Conservation (phyloP, 2,797 vertebrate genomes). For the Sebastes baramenuke region DNA sequence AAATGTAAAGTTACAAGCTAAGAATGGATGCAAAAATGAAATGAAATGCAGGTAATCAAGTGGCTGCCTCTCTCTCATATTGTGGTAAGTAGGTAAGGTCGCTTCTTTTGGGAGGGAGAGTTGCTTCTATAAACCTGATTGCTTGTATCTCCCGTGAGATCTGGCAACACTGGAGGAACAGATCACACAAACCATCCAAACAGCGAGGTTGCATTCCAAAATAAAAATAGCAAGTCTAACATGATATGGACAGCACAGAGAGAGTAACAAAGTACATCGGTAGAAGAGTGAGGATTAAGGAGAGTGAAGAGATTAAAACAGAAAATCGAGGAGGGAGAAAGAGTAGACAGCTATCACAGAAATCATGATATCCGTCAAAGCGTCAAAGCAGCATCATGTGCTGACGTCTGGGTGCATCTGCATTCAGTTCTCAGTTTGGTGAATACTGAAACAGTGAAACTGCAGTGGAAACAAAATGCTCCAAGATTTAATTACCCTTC, state of each 20-base stretch:
- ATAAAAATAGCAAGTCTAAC: not conserved
- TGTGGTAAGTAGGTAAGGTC: too few relatives aligned
- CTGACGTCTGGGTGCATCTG: too few relatives aligned
- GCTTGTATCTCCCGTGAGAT: too few relatives aligned
- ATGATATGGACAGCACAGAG: not conserved
- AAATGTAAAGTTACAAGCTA: too few relatives aligned
- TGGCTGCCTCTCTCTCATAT: too few relatives aligned
- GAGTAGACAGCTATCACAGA: not conserved
- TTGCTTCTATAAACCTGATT: too few relatives aligned
- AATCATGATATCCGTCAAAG: not conserved
- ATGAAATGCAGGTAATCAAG: too few relatives aligned
- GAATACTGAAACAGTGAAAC: not conserved
- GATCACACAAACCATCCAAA: not conserved
- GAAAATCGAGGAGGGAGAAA: not conserved
- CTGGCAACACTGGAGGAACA: not conserved
- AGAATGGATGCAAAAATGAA: too few relatives aligned
- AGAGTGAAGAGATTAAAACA: not conserved
- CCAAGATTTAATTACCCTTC: not conserved
- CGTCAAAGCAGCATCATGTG: not conserved
- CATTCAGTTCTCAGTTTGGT: not conserved
- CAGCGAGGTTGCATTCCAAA: not conserved
- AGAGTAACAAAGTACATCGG: not conserved
- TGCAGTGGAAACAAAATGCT: not conserved
- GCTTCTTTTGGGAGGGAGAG: too few relatives aligned
- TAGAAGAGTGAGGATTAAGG: not conserved